Base-by-base conservation (phyloP, 1,140 invertebrate species). In the Trinorchestia longiramus region DNA sequence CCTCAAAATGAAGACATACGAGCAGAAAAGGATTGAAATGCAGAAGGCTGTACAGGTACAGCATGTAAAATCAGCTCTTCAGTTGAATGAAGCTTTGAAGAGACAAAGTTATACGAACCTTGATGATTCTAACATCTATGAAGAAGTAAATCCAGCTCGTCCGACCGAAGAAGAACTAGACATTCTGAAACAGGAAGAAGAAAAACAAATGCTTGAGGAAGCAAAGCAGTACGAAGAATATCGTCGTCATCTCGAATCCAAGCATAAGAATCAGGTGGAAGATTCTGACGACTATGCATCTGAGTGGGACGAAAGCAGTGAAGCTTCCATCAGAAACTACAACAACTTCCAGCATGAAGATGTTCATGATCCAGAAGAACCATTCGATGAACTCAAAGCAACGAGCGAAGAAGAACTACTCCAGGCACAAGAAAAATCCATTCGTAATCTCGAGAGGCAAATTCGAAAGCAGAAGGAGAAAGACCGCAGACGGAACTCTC, bases 241-340 rank as follows among this genome's bases (percentile, higher is more conserved):
- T 77, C 95, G 96, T 36, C 96, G 95, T 36, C 96, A 96, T 42
- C 95, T 96, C n/a, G 96, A 97, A 87, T 95, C 96, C 53, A 97
- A 97, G 95, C 95, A 95, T 43, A 96, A 95, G 36, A 42, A 91
- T 6, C 96, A 97, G 28, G 43, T 96, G 4, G 96, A 97, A 43
- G 96, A 97, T 95, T 97, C 96, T 40, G 96, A 97, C 62, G 96
- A 97, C 44, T 97, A 97, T 92, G 96, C 96, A 41, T 97, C 96
- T 28, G 96, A 97, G 94, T 96, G 96, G 96, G 96, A 97, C 87
- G 62, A 94, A 40, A 94, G 92, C 40, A 94, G 92, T 43, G 92
- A 94, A 43, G 92, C 92, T 45, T 94, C 92, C 44, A 94, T 43
- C 44, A 43, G 47, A 94, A 40, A n/a, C 40, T 40, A 17, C 43